Conservation (phyloP, 2,113 vertebrate species). For the Corydoras sp. region DNA sequence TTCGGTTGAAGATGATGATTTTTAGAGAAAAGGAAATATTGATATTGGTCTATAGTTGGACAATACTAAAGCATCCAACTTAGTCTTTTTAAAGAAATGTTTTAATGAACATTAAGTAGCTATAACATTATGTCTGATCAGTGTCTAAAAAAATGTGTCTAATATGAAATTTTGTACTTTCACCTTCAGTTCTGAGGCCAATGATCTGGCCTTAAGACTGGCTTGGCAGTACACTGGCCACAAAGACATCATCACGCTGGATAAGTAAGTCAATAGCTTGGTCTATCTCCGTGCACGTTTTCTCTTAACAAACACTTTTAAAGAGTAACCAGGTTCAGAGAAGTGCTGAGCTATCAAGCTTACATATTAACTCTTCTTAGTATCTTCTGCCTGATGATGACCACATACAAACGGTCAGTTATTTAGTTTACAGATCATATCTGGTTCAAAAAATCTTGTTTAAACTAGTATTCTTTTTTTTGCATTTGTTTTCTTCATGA, state of each 20-base stretch:
- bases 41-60: no score
- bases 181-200: constrained; percentile 87
- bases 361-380: constrained; percentile 40
- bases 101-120: no score
- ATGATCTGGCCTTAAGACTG: constrained; percentile 89
- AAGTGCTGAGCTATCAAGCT: constrained; percentile 32
- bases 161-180: constrained; percentile 49
- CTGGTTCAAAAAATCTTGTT: no score
- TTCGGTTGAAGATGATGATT: no score
- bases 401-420: no score
- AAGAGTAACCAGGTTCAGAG: constrained; percentile 42
- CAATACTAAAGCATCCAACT: no score
- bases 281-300: constrained; percentile 12
- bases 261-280: constrained; percentile 77
- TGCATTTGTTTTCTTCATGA: no score
- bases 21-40: no score
- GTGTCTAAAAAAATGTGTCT: constrained; percentile 45
- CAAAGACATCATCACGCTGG: constrained; percentile 86
- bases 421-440: no score
- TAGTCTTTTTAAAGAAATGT: no score
- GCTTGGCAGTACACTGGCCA: constrained; percentile 81
- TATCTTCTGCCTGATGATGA: constrained; percentile 2
- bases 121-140: no score
- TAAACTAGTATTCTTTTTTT: no score
- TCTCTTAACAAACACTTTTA: constrained; percentile 8